Percentiles rank a stretch among this genome's conserved stretches.
Evolutionary conservation across 2,888 invertebrate species (phyloP).

Genomic region (Ellobium chinense): DNA sequence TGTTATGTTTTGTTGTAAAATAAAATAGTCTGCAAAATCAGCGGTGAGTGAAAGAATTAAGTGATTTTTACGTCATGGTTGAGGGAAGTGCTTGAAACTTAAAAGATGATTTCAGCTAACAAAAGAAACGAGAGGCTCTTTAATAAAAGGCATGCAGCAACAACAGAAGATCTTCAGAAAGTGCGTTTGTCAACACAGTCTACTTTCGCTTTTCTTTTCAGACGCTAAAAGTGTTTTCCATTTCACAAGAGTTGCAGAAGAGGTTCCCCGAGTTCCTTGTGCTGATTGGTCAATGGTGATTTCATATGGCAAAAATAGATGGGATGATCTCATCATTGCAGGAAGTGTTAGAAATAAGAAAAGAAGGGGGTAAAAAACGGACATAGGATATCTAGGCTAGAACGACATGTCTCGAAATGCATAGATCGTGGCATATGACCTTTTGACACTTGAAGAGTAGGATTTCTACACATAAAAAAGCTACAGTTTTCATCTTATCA

Average conservation of each 20-base stretch:
- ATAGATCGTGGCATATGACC: background rate
- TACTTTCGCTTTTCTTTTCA: conserved; percentile 12
- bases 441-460: background rate
- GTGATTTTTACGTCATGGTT: too few relatives aligned
- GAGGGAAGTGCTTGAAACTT: too few relatives aligned
- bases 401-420: background rate
- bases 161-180: too few relatives aligned
- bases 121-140: too few relatives aligned
- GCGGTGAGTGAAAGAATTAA: too few relatives aligned
- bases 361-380: conserved; percentile 10
- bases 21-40: too few relatives aligned
- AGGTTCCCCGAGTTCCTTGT: background rate
- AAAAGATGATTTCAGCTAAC: too few relatives aligned
- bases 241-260: background rate
- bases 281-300: conserved; percentile 31
- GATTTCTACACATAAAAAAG: too few relatives aligned
- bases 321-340: conserved; percentile 37
- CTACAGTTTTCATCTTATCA: too few relatives aligned
- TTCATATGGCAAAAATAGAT: conserved; percentile 38
- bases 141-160: too few relatives aligned
- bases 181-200: too few relatives aligned
- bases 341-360: conserved; percentile 31
- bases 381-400: background rate
- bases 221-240: background rate
- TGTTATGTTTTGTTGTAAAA: too few relatives aligned